Conservation (phyloP, 1,140 invertebrate genomes). For the Zaprionus vittiger region DNA sequence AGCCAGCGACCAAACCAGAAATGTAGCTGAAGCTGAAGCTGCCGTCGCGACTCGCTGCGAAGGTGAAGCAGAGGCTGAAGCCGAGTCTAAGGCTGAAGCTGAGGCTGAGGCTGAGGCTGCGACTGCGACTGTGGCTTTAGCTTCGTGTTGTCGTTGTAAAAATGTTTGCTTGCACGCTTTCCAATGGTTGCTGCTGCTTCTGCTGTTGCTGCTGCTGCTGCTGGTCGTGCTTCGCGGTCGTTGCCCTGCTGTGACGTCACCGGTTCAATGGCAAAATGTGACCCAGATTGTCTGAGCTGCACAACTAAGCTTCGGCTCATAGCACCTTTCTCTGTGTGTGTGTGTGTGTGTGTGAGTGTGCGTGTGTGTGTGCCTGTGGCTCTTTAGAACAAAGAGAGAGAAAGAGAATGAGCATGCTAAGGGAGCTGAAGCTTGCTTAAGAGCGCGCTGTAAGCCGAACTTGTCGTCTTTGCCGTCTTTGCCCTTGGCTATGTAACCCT, state of each 20-base stretch:
- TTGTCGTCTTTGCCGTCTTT: constrained; percentile 46
- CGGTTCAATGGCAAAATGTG: constrained; percentile 85
- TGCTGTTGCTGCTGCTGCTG: constrained; percentile 50
- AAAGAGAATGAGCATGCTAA: background rate
- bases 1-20: constrained; percentile 76
- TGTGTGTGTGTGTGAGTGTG: constrained; percentile 18
- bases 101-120: constrained; percentile 21
- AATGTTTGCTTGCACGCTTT: constrained; percentile 81
- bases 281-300: constrained; percentile 84
- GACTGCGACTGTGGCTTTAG: constrained; percentile 40
- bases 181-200: constrained; percentile 62
- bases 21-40: constrained; percentile 54
- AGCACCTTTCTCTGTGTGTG: constrained; percentile 28
- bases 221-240: constrained; percentile 82
- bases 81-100: constrained; percentile 36
- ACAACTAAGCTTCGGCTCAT: constrained; percentile 70
- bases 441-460: constrained; percentile 42
- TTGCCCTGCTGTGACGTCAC: constrained; percentile 84
- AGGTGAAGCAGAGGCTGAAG: constrained; percentile 24
- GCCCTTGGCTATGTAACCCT: constrained; percentile 57
- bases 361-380: constrained; percentile 28
- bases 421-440: background rate
- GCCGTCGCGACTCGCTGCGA: constrained; percentile 21
- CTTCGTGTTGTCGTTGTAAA: constrained; percentile 79
- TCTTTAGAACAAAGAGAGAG: constrained; percentile 72